Base-by-base conservation (phyloP, 2,797 vertebrate genomes). In the Gymnopithys bicolor region DNA sequence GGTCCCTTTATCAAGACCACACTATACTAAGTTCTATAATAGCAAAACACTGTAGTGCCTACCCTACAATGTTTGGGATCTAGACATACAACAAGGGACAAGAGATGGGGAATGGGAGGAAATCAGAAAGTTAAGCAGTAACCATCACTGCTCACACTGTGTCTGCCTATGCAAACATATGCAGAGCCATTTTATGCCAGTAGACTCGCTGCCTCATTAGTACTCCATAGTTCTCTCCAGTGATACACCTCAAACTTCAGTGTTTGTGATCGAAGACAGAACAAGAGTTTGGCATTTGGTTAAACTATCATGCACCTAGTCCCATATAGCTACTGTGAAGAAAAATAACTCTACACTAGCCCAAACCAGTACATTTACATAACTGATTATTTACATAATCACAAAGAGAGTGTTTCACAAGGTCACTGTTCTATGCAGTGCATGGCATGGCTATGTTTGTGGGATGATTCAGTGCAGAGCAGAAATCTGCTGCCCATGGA, bases 121-220 rank as follows among this genome's bases (percentile, higher is more conserved):
- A 74, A 89, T 46, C 19, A 35, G 39, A 11, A 15, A 52, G 59
- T 68, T 59, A 60, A 51, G 43, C n/a, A 80, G 46, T 59, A 62
- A 17, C 37, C 22, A 63, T 55, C 48, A 73, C 25, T 48, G 19
- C 43, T 74, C 52, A 51, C 51, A 23, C 17, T 59, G 5, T n/a
- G 23, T 15, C 37, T 70, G 41, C 60, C 69, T 37, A 45, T 28
- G 69, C 41, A 80, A 86, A 82, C 23, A 21, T 0, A 24, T 2
- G 3, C 67, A 64, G 37, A 90, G 37, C 27, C 27, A 45, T 59
- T 64, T 84, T 21, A 71, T 28, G 32, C 4, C 35, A 62, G 16
- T 32, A 37, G 37, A 13, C 19, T 56, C 0, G 0, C 22, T 13
- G 24, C 5, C 37, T 67, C 18, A 10, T 52, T n/a, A 89, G 32